These are phyloP conservation scores for Myopa tessellatipennis DNA, from an alignment of 2,888 invertebrate genomes.

Conservation along the genomic window DNA sequence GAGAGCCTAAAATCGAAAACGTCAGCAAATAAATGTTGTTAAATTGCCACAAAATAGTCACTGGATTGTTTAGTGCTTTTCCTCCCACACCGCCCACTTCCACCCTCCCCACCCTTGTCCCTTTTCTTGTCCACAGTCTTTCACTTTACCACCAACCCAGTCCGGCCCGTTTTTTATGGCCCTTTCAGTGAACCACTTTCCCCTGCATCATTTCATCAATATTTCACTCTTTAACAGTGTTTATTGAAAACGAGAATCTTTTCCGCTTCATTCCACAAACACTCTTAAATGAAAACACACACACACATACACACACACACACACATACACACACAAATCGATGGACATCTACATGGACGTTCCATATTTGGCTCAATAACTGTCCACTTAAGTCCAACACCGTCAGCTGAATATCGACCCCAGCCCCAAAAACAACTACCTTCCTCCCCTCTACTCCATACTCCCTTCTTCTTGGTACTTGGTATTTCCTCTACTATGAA, in stretches of 20 bases:
- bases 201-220: background rate
- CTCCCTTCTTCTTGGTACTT: too few relatives aligned
- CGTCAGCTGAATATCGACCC: background rate
- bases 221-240: conserved; percentile 17
- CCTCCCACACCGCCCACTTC: too few relatives aligned
- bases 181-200: too few relatives aligned
- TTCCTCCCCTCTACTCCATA: background rate
- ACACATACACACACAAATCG: background rate
- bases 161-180: background rate
- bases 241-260: conserved; percentile 31
- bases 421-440: background rate
- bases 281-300: background rate
- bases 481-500: background rate
- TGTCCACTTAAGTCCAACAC: conserved; percentile 23
- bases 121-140: too few relatives aligned
- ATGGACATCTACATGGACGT: background rate
- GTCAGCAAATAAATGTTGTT: conserved; percentile 8
- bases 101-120: background rate
- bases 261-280: background rate
- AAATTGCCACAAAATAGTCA: conserved; percentile 10
- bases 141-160: background rate
- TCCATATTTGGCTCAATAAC: conserved; percentile 19
- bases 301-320: background rate
- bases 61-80: background rate
- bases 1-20: background rate